Conservation (phyloP, 2,113 vertebrate species). For the Rhineura floridana region DNA sequence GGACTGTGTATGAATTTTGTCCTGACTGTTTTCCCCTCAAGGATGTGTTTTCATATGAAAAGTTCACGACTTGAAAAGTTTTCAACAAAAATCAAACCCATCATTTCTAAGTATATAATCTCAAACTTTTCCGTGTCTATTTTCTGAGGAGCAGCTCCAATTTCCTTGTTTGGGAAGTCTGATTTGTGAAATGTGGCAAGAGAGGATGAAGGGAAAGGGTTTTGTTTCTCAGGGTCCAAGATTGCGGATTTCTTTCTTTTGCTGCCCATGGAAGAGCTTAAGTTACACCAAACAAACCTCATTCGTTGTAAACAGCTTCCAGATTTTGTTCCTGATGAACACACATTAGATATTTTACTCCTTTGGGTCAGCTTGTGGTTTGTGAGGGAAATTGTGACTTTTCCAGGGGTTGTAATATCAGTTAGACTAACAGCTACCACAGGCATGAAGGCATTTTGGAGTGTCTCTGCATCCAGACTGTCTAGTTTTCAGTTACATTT, state of each 20-base stretch:
- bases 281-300: background rate
- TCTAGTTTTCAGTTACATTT: constrained; percentile 42
- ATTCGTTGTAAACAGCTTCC: background rate
- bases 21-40: too few species aligned
- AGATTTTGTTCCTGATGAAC: background rate
- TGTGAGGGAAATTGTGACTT: background rate
- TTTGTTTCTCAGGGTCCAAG: background rate
- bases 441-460: background rate
- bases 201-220: fast-evolving
- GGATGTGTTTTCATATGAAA: background rate
- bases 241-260: background rate
- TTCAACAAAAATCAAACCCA: background rate
- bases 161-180: background rate
- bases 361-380: constrained; percentile 1
- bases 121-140: background rate
- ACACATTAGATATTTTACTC: background rate
- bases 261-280: background rate
- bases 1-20: too few species aligned
- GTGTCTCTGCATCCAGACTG: constrained; percentile 13
- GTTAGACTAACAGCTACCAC: background rate
- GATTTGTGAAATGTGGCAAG: fast-evolving
- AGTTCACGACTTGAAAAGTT: background rate
- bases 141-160: background rate
- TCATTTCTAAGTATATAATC: background rate
- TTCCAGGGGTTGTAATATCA: background rate